A percentile compares a stretch with the other conserved stretches of the same genome.
Evolutionary conservation across 2,888 invertebrate species (phyloP).

Genomic region (Gastrophysa polygoni): DNA sequence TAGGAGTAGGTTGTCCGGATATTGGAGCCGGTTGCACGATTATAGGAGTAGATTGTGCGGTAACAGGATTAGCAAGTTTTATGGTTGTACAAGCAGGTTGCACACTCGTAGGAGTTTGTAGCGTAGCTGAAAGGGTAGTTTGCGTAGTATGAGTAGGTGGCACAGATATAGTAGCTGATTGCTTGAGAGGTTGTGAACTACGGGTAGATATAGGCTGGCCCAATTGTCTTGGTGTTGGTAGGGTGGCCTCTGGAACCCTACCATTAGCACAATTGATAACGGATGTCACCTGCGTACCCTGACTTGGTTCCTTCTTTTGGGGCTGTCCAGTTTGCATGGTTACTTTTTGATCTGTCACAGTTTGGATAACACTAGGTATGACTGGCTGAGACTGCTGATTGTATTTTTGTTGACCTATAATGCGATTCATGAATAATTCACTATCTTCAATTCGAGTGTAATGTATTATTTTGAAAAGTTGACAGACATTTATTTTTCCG

Average conservation of each 20-base stretch:
- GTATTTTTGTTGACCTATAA: constrained; percentile 5
- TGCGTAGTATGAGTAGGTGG: not conserved
- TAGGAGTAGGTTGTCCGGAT: not conserved
- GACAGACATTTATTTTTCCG: no score
- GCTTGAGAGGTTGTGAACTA: not conserved
- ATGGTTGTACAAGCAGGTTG: not conserved
- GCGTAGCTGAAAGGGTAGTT: no score
- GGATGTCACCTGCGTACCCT: constrained; percentile 10
- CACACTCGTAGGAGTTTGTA: not conserved
- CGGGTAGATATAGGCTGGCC: not conserved
- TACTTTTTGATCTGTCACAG: constrained; percentile 6
- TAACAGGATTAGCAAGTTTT: not conserved
- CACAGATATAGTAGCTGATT: no score
- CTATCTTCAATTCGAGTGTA: no score
- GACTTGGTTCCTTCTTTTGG: constrained; percentile 17
- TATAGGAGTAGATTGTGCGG: not conserved
- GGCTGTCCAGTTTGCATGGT: not conserved
- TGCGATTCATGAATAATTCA: no score
- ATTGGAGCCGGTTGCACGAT: not conserved
- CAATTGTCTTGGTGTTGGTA: constrained; percentile 9
- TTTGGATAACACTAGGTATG: not conserved
- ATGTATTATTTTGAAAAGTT: no score
- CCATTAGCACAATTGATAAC: constrained; percentile 43
- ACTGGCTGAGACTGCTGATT: not conserved
- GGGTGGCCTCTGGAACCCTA: constrained; percentile 40